These are phyloP conservation scores for Lasiurus cinereus DNA, from an alignment of 2,113 vertebrate genomes.

Conservation along the genomic window DNA sequence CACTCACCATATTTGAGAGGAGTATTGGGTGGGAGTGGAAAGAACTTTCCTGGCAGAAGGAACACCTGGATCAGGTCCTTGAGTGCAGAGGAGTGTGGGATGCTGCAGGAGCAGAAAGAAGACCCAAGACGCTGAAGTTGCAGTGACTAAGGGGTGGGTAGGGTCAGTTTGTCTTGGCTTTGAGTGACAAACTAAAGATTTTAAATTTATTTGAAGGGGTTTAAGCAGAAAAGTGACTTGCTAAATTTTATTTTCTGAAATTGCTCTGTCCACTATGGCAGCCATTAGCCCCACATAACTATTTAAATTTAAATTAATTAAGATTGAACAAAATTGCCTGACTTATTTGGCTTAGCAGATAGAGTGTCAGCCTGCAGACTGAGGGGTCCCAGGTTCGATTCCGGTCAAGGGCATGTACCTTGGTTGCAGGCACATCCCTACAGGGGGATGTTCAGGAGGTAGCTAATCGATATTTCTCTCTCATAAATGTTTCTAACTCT, in stretches of 20 bases:
- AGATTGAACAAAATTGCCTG: neutral
- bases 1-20: neutral
- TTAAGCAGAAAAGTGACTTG: neutral
- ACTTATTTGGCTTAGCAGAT: too few relatives aligned
- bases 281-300: neutral
- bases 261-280: neutral
- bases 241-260: constrained; percentile 15
- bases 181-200: neutral
- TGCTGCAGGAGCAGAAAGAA: neutral
- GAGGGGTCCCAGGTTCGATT: too few relatives aligned
- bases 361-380: too few relatives aligned
- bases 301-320: constrained; percentile 12
- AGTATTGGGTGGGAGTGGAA: neutral
- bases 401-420: too few relatives aligned
- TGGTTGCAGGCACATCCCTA: too few relatives aligned
- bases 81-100: neutral
- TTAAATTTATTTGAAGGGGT: neutral
- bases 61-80: neutral
- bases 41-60: neutral
- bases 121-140: neutral
- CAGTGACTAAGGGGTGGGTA: neutral
- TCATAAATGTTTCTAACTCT: too few relatives aligned
- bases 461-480: too few relatives aligned
- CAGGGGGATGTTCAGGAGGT: too few relatives aligned
- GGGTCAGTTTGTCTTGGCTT: neutral